Evolutionary conservation across 1,140 invertebrate species (phyloP).

Genomic region (Trichonephila inaurata): DNA sequence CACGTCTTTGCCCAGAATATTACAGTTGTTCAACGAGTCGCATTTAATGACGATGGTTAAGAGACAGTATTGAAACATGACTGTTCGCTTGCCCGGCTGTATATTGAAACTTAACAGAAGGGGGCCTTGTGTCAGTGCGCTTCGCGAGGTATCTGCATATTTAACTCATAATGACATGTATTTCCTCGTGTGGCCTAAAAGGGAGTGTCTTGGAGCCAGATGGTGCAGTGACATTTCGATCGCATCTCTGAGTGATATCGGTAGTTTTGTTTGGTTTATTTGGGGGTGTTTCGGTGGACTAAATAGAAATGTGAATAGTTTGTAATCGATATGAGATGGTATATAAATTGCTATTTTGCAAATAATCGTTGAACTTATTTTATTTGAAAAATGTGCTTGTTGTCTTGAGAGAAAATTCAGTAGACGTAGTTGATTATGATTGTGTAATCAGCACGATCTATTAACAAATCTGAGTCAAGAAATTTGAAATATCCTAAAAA

Average conservation of each 20-base stretch:
- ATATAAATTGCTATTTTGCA: too few species aligned
- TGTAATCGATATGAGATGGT: too few species aligned
- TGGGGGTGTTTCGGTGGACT: too few species aligned
- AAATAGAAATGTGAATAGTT: too few species aligned
- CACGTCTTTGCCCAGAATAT: background rate
- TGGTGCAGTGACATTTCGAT: background rate
- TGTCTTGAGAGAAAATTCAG: too few species aligned
- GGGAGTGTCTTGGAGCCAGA: background rate
- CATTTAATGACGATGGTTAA: constrained; percentile 2
- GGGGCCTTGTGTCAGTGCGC: background rate
- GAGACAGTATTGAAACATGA: background rate
- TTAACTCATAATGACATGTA: constrained; percentile 14
- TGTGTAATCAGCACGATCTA: too few species aligned
- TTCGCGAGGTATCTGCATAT: constrained; percentile 12
- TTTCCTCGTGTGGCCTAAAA: background rate
- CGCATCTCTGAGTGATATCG: background rate
- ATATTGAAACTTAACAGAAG: constrained; percentile 9
- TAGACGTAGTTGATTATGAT: too few species aligned
- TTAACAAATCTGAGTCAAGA: too few species aligned
- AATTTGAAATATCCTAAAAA: too few species aligned
- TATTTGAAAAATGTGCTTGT: too few species aligned
- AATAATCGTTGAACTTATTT: too few species aligned
- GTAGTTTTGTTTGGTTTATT: background rate
- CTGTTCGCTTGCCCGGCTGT: background rate
- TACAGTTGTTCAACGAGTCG: background rate